phyloP scores from a whole-genome alignment of 2,888 invertebrate species.

The Epinotia bilunana region DNA sequence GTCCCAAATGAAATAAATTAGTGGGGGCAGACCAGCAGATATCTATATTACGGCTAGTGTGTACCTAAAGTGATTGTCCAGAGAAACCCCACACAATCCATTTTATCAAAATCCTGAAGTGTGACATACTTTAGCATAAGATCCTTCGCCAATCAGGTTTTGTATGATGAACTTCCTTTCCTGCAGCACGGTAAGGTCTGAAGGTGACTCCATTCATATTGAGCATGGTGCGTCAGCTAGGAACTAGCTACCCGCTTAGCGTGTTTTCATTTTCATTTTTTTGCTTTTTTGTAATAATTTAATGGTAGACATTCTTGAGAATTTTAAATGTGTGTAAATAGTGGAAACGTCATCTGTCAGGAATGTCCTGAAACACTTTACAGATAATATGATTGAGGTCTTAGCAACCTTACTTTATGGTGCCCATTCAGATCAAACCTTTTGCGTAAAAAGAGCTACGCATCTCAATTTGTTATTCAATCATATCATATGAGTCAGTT shows the following conservation, averaged over 20 bases:
- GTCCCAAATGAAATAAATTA: neutral
- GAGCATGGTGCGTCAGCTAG: slow-evolving; percentile 58
- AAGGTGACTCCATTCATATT: slow-evolving; percentile 69
- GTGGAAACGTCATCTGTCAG: slow-evolving; percentile 1
- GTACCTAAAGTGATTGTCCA: too few species aligned
- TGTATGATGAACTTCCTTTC: slow-evolving; percentile 85
- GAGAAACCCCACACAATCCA: neutral
- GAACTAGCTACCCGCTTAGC: slow-evolving; percentile 37
- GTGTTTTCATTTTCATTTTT: slow-evolving; percentile 38
- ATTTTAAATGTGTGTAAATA: neutral
- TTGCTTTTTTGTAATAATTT: slow-evolving; percentile 13
- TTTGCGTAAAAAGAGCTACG: neutral
- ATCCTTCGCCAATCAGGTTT: slow-evolving; percentile 89
- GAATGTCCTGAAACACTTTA: neutral
- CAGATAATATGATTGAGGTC: neutral
- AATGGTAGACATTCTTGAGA: neutral
- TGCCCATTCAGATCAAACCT: neutral
- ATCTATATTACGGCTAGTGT: neutral
- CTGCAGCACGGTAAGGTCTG: slow-evolving; percentile 69
- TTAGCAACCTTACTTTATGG: neutral
- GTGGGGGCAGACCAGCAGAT: neutral
- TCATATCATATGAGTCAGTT: too few species aligned
- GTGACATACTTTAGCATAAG: slow-evolving; percentile 88
- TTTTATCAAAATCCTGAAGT: neutral
- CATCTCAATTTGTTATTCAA: too few species aligned